phyloP scores from a whole-genome alignment of 2,113 vertebrate genomes.

The Heterotilapia buettikoferi region DNA sequence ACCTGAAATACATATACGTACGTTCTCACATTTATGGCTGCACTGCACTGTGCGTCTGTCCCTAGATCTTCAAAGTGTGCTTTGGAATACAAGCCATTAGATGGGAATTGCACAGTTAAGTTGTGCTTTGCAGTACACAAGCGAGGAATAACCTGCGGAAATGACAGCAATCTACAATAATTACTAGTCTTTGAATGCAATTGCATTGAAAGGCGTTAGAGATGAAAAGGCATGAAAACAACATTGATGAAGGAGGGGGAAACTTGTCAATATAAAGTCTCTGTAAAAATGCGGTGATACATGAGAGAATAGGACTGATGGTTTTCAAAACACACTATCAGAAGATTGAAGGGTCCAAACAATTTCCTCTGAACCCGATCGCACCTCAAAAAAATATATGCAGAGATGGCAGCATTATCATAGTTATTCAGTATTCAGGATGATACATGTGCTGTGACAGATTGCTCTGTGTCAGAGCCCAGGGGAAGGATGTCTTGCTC shows the following conservation, averaged over 20 bases:
- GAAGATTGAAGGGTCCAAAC: background rate
- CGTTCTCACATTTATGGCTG: background rate
- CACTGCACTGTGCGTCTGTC: background rate
- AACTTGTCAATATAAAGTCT: background rate
- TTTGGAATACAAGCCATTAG: background rate
- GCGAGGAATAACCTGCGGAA: conserved; percentile 9
- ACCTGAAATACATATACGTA: background rate
- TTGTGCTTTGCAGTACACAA: background rate
- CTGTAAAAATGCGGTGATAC: background rate
- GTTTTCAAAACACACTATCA: background rate
- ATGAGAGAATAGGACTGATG: background rate
- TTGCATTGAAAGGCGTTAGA: conserved; percentile 8
- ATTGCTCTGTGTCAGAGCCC: conserved; percentile 14
- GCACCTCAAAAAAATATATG: background rate
- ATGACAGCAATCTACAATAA: conserved; percentile 35
- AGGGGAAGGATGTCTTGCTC: background rate
- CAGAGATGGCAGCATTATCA: background rate
- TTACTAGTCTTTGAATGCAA: conserved; percentile 5
- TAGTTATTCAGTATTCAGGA: conserved; percentile 1
- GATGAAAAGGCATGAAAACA: conserved; percentile 8
- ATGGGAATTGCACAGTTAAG: background rate
- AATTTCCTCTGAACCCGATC: background rate
- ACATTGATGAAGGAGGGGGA: background rate
- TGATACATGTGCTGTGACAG: conserved; percentile 30
- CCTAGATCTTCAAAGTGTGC: background rate